Conservation (phyloP, 2,797 vertebrate species). For the Phylloscopus collybita region DNA sequence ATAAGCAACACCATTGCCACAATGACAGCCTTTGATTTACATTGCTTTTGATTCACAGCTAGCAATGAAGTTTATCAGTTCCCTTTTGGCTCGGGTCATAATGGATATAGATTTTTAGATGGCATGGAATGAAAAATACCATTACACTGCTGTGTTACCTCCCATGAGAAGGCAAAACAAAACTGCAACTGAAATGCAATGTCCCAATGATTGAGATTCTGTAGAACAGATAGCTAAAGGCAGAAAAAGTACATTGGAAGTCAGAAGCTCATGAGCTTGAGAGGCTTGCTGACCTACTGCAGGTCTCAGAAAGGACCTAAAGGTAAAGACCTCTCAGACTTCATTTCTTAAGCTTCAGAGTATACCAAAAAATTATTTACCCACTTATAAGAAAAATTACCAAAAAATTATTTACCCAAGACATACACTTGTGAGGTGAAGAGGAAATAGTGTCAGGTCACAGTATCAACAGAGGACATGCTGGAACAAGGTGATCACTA, state of each 20-base stretch:
- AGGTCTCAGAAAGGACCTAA: not conserved
- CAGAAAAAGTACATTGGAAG: not conserved
- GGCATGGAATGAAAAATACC: not conserved
- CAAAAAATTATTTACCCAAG: not conserved
- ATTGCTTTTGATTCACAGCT: not conserved
- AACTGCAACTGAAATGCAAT: not conserved
- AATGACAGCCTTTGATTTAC: not conserved
- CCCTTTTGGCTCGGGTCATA: not conserved
- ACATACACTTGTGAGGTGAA: not conserved
- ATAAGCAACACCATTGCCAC: fast-evolving
- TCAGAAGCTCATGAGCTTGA: not conserved
- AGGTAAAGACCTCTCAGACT: not conserved
- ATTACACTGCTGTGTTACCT: not conserved
- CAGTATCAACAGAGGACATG: not conserved
- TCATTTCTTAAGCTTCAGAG: not conserved
- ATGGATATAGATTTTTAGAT: not conserved
- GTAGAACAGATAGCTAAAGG: not conserved
- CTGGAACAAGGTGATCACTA: not conserved
- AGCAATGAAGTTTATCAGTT: not conserved
- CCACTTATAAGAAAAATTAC: not conserved
- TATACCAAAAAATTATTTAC: not conserved
- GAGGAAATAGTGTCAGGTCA: not conserved
- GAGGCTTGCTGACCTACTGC: not conserved
- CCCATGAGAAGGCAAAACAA: not conserved
- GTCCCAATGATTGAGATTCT: not conserved